Base-by-base conservation (phyloP, 2,888 invertebrate genomes). In the Xestobium rufovillosum region DNA sequence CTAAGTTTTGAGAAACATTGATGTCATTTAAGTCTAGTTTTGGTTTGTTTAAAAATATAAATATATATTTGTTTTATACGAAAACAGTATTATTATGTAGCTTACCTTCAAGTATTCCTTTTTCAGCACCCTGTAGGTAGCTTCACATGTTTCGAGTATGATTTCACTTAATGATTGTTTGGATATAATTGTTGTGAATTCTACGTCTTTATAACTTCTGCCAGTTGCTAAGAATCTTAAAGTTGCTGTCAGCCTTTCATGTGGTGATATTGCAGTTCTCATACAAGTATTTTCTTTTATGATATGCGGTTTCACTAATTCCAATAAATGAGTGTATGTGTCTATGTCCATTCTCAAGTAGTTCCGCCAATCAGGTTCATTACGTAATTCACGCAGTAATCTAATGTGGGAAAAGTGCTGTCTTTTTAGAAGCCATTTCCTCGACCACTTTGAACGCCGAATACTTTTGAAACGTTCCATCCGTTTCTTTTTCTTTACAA, bases 181-280 rank as follows among this genome's bases (percentile, higher is more conserved):
- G 34, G 52, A 53, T 39, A 54, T 55, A 27, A 49, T 48, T 30
- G 49, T 47, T 33, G 53, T 42, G 42, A 48, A 54, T 39, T 55
- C 47, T 15, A 55, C 44, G 41, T 48, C 45, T 31, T 39, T 39
- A 42, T 52, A 57, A 26, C 47, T 47, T 38, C 51, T 50, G 36
- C 56, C 54, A 39, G 52, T 52, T 39, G 49, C 49, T 39, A 52
- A n/a, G n/a, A n/a, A n/a, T n/a, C n/a, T n/a, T n/a, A n/a, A n/a
- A n/a, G n/a, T n/a, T n/a, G n/a, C n/a, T 41, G 44, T 41, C 35
- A 52, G 44, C 38, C 51, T 41, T 45, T 55, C 53, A 42, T 53
- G 48, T 42, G 50, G 49, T 36, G 45, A 40, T 39, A 52, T 37
- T 31, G 26, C 39, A 37, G 25, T 31, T 38, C 47, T n/a, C n/a